Base-by-base conservation (phyloP, 2,888 invertebrate genomes). In the Acronicta aceris region DNA sequence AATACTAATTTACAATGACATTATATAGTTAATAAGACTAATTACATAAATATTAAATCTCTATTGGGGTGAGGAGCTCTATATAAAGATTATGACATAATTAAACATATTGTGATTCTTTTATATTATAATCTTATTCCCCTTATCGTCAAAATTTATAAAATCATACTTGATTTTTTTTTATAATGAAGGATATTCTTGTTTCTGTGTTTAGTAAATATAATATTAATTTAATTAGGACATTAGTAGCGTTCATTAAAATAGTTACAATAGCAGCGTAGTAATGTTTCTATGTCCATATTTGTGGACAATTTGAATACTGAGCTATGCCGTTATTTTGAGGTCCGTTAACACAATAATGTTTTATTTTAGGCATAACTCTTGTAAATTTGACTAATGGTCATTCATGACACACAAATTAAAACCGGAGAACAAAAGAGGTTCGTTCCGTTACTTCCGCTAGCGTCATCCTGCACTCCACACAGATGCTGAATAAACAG, bases 391-490 rank as follows among this genome's bases (percentile, higher is more conserved):
- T 66, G 66, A 64, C 74, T 80, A 76, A 78, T 85, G 75, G 69
- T 67, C 80, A 84, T 84, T 82, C 83, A 82, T 85, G 86, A 81
- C 84, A 85, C 78, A 85, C 68, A 84, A 85, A 84, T 85, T 83
- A 83, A 80, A 81, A 77, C 66, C 65, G 60, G 67, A 82, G 81
- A 85, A 86, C 86, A 86, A 86, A 85, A 81, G 83, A 82, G 78
- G 68, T 81, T 74, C 73, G 63, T 80, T 73, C 88, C 88, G 88
- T 88, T 88, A 88, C 78, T 83, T 88, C 88, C 88, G 88, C 69
- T 78, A 74, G 81, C 86, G 86, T 87, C 84, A 86, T 71, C 55
- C 66, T 79, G 68, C 66, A 68, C 56, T 76, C 72, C 63, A 74
- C 73, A 76, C 78, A 78, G 82, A 80, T 81, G 77, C 76, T 82